These are phyloP conservation scores for Barbus barbus DNA, from an alignment of 2,113 vertebrate species.

Conservation along the genomic window DNA sequence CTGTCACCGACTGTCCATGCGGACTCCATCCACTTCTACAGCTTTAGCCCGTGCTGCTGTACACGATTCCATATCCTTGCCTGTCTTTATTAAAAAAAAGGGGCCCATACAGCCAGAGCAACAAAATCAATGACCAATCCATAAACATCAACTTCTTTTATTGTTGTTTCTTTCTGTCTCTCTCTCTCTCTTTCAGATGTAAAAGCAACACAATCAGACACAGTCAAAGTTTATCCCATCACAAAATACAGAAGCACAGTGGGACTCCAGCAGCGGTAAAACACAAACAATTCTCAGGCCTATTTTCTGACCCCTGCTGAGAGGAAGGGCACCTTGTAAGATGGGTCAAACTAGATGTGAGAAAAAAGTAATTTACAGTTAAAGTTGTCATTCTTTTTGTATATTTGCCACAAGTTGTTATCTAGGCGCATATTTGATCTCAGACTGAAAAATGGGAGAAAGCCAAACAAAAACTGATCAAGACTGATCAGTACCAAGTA, in stretches of 20 bases:
- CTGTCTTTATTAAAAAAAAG: conserved; percentile 30
- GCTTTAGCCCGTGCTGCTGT: neutral
- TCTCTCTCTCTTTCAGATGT: conserved; percentile 39
- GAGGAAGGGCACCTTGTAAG: conserved; percentile 45
- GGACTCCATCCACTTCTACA: conserved; percentile 12
- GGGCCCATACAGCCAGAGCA: conserved; percentile 50
- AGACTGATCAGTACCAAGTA: neutral
- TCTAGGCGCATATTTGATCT: conserved; percentile 36
- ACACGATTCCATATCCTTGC: neutral
- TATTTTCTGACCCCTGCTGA: conserved; percentile 50
- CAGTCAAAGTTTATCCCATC: conserved; percentile 51
- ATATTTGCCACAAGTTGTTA: conserved; percentile 17
- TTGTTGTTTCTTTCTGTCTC: conserved; percentile 52
- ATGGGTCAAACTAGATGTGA: conserved; percentile 49
- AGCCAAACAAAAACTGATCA: conserved; percentile 17
- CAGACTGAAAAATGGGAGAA: conserved; percentile 8
- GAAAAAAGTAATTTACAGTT: conserved; percentile 51
- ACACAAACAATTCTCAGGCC: conserved; percentile 50
- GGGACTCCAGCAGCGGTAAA: conserved; percentile 42
- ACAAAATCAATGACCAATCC: conserved; percentile 59
- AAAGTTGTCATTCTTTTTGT: conserved; percentile 43
- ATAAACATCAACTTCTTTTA: conserved; percentile 57
- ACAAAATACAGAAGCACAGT: conserved; percentile 51
- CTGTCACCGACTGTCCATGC: conserved; percentile 56
- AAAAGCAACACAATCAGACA: conserved; percentile 50